Evolutionary conservation across 2,797 vertebrate species (phyloP).

Genomic region (Crax fasciolata): DNA sequence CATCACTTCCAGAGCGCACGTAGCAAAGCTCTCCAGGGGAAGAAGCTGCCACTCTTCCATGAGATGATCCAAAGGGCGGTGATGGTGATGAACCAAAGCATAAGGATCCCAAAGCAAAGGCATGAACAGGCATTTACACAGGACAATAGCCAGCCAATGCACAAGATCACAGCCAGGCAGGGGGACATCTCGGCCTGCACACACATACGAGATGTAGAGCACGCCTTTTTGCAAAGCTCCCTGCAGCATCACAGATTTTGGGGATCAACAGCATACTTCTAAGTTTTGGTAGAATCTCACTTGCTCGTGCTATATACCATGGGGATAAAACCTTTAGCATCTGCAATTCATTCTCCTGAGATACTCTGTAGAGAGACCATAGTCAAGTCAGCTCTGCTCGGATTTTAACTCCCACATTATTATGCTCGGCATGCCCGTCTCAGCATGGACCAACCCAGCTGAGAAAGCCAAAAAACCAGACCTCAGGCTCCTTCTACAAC

Average conservation of each 20-base stretch:
- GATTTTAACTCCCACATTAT: background rate
- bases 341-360: background rate
- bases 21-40: background rate
- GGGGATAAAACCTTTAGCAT: too few relatives aligned
- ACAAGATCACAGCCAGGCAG: background rate
- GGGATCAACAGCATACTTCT: background rate
- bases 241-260: background rate
- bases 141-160: background rate
- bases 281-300: background rate
- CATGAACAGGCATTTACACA: background rate
- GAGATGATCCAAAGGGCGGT: background rate
- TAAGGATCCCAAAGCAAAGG: background rate
- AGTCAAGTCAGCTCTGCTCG: background rate
- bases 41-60: too few relatives aligned
- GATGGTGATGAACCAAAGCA: background rate
- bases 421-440: background rate
- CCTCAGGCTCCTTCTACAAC: background rate
- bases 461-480: background rate
- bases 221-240: background rate
- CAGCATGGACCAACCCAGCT: background rate
- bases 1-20: background rate
- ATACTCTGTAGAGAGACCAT: background rate
- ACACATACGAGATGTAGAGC: background rate
- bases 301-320: background rate
- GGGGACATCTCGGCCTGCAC: background rate